Base-by-base conservation (phyloP, 2,888 invertebrate species). In the Bombyx huttoni region DNA sequence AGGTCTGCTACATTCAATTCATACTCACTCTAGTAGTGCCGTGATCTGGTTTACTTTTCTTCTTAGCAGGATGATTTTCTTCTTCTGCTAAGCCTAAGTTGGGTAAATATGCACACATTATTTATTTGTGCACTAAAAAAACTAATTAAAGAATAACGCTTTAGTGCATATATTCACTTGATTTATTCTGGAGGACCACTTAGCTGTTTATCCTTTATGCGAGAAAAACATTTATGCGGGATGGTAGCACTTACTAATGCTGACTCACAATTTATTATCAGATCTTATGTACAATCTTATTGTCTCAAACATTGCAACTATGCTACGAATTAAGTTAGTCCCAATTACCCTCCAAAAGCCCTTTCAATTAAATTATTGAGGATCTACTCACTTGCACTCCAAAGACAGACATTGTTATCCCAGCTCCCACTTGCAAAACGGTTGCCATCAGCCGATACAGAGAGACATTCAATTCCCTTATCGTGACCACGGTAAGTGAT, bases 331-430 rank as follows among this genome's bases (percentile, higher is more conserved):
- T 24, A 24, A 24, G 3, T 24, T 34, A 8, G 10, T 46, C 49
- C 13, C 35, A 34, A 1, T 24, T 34, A 13, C 33, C 35, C 46
- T 13, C 46, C 3, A 53, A 48, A 40, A 34, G 46, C 51, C 50
- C 45, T 49, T 33, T 8, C 5, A 58, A 14, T 24, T 47, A 48
- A 35, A 10, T 34, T 13, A 47, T 35, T 47, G 8, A 14, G 46
- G 40, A 34, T 34, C 24, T 24, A 75, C 87, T 83, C 77, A 92
- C 92, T 91, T 13, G 94, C 89, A 51, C 95, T 95, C 98, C 98
- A 98, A 58, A 98, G 90, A 79, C 97, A 97, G 8, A 98, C 81
- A 89, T 94, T 93, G 47, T 93, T 95, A 72, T 98, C 98, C 96
- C 97, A 98, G 49, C 96, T 94, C 34, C 97, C 98, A 7, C 96